Evolutionary conservation across 1,140 invertebrate genomes (phyloP), one percentile per base, ranked within the genome.

Genomic region (Tetragonula clypearis): DNA sequence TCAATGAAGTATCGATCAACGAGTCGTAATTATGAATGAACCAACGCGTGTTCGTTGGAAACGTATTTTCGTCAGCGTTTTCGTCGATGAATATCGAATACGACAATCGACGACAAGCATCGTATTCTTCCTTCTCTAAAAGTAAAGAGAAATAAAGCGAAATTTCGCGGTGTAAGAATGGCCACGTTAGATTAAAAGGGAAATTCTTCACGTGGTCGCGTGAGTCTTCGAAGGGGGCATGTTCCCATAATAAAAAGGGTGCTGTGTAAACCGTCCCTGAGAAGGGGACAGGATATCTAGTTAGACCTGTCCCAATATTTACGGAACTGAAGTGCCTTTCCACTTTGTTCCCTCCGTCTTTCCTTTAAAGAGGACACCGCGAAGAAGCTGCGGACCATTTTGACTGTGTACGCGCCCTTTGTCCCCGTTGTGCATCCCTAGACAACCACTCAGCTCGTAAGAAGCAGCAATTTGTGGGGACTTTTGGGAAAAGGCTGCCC

Each of bases 221-320:
- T 26, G 58, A 78, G 58, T 35, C 21, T 1, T 80, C 19, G 49
- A 58, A 62, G 68, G 75, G 71, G 60, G 26, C 30, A 62, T 53
- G n/a, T 86, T 88, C 81, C 58, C 65, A 86, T 78, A 49, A 83
- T 73, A 26, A 68, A 56, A 88, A 58, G 80, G 78, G 88, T 86
- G 58, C 60, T 87, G 68, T 87, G 75, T 90, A 89, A 75, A 86
- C 84, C 41, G 53, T 77, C 66, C 49, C 49, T 8, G 41, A 49
- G 41, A 88, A n/a, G 79, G 78, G 71, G 53, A 53, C 9, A 60
- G 62, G 35, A 66, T 85, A 80, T 56, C 60, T 75, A 77, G 79
- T 19, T 53, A 72, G 82, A 89, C 92, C 88, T 93, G 91, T 93
- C 91, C 90, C 88, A 94, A 94, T 94, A 93, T 94, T 94, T 92